These are phyloP conservation scores for Aphelenchoides besseyi DNA, from an alignment of 1,140 invertebrate species.

Conservation along the genomic window DNA sequence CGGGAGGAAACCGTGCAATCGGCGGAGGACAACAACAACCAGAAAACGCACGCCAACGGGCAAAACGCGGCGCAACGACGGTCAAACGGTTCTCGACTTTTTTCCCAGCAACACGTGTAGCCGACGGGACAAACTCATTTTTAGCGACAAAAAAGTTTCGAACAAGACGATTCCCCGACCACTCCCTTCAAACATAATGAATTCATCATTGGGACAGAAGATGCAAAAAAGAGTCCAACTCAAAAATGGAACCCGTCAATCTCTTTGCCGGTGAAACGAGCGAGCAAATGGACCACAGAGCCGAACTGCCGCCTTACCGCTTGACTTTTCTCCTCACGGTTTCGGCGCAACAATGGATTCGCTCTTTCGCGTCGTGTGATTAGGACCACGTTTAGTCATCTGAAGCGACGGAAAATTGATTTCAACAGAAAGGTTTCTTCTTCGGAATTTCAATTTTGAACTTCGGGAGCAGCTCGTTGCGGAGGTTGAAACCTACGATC, in stretches of 20 bases:
- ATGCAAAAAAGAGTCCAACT: neutral
- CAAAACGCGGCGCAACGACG: neutral
- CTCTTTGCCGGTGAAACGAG: neutral
- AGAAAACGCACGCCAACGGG: neutral
- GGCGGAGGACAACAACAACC: neutral
- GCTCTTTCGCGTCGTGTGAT: too few relatives aligned
- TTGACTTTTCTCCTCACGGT: too few relatives aligned
- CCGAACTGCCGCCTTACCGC: neutral
- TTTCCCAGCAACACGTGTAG: neutral
- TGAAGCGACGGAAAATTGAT: too few relatives aligned
- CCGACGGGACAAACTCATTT: neutral
- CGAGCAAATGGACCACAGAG: neutral
- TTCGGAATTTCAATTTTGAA: too few relatives aligned
- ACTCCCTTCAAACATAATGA: slow-evolving; percentile 3
- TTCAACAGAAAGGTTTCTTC: too few relatives aligned
- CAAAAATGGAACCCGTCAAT: neutral
- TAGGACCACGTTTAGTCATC: too few relatives aligned
- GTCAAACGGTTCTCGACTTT: slow-evolving; percentile 5
- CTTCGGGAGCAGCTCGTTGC: too few relatives aligned
- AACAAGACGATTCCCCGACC: neutral
- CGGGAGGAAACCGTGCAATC: slow-evolving; percentile 1
- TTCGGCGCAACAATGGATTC: too few relatives aligned
- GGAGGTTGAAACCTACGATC: too few relatives aligned
- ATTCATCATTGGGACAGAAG: slow-evolving; percentile 3
- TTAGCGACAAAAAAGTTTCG: neutral